phyloP scores from a whole-genome alignment of 2,888 invertebrate genomes.

The Hirtodrosophila confusa region DNA sequence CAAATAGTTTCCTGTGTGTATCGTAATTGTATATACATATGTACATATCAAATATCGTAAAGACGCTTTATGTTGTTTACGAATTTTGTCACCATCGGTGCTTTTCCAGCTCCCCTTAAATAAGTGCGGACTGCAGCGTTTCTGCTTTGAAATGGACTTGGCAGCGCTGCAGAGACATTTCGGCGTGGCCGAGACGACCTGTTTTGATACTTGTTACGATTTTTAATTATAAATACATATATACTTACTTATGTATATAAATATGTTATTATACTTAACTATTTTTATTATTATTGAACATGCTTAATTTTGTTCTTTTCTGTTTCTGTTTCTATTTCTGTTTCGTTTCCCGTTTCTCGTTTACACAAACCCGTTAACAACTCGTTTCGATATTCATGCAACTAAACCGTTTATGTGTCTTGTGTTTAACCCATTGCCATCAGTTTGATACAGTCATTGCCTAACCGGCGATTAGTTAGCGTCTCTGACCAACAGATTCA shows the following conservation, averaged over 20 bases:
- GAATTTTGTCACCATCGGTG: too few species aligned
- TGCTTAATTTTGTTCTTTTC: conserved; percentile 75
- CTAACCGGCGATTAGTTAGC: conserved; percentile 38
- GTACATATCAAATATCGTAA: too few species aligned
- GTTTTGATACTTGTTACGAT: conserved; percentile 7
- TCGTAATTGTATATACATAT: too few species aligned
- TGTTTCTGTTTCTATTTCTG: conserved; percentile 63
- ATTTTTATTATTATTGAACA: conserved; percentile 65
- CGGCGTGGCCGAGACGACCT: not conserved
- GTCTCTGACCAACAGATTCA: conserved; percentile 56
- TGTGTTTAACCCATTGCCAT: conserved; percentile 63
- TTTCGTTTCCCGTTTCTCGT: conserved; percentile 54
- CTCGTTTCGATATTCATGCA: conserved; percentile 66
- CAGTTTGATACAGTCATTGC: conserved; percentile 41
- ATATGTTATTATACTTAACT: conserved; percentile 41
- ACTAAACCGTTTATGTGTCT: conserved; percentile 55
- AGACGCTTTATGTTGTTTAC: too few species aligned
- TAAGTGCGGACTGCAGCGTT: conserved; percentile 2
- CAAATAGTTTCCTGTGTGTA: too few species aligned
- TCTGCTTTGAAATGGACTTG: not conserved
- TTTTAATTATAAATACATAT: conserved; percentile 7
- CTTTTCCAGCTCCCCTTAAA: too few species aligned
- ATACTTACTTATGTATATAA: conserved; percentile 13
- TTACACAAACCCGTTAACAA: conserved; percentile 67
- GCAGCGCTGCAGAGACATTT: conserved; percentile 1